Conservation (phyloP, 2,797 vertebrate genomes). For the Salmo trutta region DNA sequence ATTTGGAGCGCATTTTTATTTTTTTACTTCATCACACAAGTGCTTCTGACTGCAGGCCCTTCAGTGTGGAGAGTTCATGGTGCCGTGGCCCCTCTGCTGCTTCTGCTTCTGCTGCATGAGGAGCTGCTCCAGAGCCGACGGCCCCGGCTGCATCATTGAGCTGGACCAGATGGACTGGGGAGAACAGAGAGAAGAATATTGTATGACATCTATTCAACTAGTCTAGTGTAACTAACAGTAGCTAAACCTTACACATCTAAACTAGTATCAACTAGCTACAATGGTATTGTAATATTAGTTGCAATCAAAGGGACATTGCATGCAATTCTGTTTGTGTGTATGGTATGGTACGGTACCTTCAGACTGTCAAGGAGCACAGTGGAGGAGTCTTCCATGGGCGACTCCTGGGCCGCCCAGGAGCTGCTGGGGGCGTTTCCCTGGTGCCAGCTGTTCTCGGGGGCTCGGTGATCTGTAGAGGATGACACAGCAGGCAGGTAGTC, state of each 20-base stretch:
- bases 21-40: constrained; percentile 68
- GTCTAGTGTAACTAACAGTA: too few species aligned
- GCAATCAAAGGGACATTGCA: too few species aligned
- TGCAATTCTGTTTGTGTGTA: too few species aligned
- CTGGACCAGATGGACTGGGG: constrained; percentile 97
- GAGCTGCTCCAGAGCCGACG: constrained; percentile 98
- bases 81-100: constrained; percentile 90
- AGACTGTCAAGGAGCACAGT: constrained; percentile 94
- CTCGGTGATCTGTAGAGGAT: constrained; percentile 68
- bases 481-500: constrained; percentile 88
- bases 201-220: background rate
- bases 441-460: constrained; percentile 89
- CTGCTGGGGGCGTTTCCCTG: constrained; percentile 79
- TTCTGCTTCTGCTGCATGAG: constrained; percentile 94
- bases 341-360: constrained; percentile 80
- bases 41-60: constrained; percentile 61
- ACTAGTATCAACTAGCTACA: too few species aligned
- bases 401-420: constrained; percentile 90
- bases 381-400: constrained; percentile 91
- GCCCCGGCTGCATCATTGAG: constrained; percentile 98
- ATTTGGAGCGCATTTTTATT: constrained; percentile 66
- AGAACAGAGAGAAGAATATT: constrained; percentile 35
- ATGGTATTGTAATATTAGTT: too few species aligned
- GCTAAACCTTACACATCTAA: too few species aligned
- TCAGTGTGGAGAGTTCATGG: constrained; percentile 99